Evolutionary conservation across 2,797 vertebrate species (phyloP).

Genomic region (Tragopan temminckii): DNA sequence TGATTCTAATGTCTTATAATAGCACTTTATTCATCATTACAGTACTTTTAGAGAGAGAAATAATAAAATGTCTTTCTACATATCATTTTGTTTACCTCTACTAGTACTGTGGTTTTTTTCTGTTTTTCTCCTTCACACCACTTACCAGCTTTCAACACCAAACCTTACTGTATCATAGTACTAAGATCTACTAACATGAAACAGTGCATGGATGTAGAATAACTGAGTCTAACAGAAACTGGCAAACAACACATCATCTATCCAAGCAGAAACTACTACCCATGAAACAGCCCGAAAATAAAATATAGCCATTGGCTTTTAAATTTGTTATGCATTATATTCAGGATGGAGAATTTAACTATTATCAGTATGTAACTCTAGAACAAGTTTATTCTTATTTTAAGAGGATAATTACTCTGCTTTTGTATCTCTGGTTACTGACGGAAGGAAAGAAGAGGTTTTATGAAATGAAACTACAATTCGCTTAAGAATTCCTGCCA

Average conservation of each 20-base stretch:
- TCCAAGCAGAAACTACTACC: not conserved
- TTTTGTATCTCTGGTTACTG: not conserved
- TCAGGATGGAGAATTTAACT: not conserved
- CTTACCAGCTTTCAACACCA: not conserved
- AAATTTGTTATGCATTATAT: not conserved
- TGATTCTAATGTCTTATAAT: not conserved
- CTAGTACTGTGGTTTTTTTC: not conserved
- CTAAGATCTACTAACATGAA: not conserved
- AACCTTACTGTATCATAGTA: not conserved
- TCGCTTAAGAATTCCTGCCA: not conserved
- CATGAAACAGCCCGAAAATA: not conserved
- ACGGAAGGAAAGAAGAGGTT: not conserved
- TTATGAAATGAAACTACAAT: not conserved
- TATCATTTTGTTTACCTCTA: not conserved
- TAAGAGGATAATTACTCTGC: not conserved
- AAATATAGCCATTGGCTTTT: not conserved
- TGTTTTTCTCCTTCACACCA: not conserved
- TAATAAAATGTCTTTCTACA: not conserved
- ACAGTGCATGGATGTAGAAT: not conserved
- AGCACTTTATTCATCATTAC: not conserved
- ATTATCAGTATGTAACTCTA: not conserved
- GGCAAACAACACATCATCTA: not conserved
- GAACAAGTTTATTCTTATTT: not conserved
- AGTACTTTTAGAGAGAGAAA: not conserved
- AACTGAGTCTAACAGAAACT: not conserved